phyloP scores from a whole-genome alignment of 2,113 vertebrate genomes.

The Antigone vipio region DNA sequence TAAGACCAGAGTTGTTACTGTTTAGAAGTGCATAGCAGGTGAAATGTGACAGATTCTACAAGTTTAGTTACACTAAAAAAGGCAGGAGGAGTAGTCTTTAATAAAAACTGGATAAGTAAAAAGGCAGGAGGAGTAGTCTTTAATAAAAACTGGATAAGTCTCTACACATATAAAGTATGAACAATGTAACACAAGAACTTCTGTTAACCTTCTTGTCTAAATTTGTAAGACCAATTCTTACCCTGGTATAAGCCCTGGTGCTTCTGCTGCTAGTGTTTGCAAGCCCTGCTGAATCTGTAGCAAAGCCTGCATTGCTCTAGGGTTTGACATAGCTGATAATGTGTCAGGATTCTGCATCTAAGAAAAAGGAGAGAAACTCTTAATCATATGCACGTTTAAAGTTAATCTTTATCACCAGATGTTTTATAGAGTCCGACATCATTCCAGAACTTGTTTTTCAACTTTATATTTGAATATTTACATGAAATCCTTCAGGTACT shows the following conservation, averaged over 20 bases:
- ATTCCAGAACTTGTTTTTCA: neutral
- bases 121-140: fast-evolving
- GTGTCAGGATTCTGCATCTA: slow-evolving; percentile 92
- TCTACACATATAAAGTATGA: neutral
- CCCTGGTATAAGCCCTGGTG: slow-evolving; percentile 84
- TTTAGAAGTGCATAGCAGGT: neutral
- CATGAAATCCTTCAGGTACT: neutral
- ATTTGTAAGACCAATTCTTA: slow-evolving; percentile 44
- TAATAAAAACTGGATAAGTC: neutral
- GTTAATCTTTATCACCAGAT: neutral
- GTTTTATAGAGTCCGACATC: neutral
- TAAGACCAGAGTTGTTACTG: neutral
- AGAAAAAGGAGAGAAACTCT: slow-evolving; percentile 36
- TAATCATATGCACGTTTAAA: neutral
- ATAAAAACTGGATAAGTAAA: neutral
- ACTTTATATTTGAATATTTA: neutral
- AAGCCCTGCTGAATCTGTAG: slow-evolving; percentile 91
- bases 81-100: fast-evolving
- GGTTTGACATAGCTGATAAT: slow-evolving; percentile 87
- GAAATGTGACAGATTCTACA: neutral
- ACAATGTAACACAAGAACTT: neutral
- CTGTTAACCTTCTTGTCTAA: neutral
- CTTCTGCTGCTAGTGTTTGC: slow-evolving; percentile 87
- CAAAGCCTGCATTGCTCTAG: slow-evolving; percentile 89
- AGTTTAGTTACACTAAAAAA: neutral